Percentiles rank a stretch among this genome's conserved stretches.
Evolutionary conservation across 2,888 invertebrate species (phyloP).

Genomic region (Drosophila borborema): DNA sequence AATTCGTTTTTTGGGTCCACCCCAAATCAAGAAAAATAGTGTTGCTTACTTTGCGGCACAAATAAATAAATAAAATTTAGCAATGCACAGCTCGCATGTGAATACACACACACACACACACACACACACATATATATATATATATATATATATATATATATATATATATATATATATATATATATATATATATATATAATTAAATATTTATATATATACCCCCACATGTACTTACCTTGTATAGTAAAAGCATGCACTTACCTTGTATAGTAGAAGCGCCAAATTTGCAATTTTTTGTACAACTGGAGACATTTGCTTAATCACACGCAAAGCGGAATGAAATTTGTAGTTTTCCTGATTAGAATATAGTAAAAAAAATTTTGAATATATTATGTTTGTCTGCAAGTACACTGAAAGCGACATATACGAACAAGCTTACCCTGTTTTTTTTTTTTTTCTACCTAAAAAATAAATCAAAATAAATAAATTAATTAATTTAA

Average conservation of each 20-base stretch:
- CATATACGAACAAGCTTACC: neutral
- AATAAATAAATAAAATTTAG: constrained; percentile 24
- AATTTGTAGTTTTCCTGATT: constrained; percentile 12
- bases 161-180: constrained; percentile 18
- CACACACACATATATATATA: constrained; percentile 25
- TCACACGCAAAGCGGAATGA: constrained; percentile 11
- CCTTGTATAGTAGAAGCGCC: constrained; percentile 30
- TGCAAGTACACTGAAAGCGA: constrained; percentile 14
- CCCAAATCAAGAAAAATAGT: constrained; percentile 40
- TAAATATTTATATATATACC: constrained; percentile 6
- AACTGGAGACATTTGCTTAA: constrained; percentile 30
- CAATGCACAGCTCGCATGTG: constrained; percentile 29
- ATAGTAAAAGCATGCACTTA: constrained; percentile 39
- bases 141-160: too few species aligned
- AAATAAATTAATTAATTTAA: neutral
- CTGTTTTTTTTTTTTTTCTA: neutral
- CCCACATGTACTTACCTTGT: constrained; percentile 36
- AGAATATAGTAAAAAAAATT: constrained; percentile 28
- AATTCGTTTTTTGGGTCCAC: constrained; percentile 34
- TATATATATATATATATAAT: neutral
- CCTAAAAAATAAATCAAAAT: too few species aligned
- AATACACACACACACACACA: constrained; percentile 24
- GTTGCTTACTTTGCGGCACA: constrained; percentile 55
- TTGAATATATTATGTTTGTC: constrained; percentile 41
- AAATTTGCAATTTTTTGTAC: constrained; percentile 58